phyloP scores from a whole-genome alignment of 2,888 invertebrate species.

The Dasypolia templi region DNA sequence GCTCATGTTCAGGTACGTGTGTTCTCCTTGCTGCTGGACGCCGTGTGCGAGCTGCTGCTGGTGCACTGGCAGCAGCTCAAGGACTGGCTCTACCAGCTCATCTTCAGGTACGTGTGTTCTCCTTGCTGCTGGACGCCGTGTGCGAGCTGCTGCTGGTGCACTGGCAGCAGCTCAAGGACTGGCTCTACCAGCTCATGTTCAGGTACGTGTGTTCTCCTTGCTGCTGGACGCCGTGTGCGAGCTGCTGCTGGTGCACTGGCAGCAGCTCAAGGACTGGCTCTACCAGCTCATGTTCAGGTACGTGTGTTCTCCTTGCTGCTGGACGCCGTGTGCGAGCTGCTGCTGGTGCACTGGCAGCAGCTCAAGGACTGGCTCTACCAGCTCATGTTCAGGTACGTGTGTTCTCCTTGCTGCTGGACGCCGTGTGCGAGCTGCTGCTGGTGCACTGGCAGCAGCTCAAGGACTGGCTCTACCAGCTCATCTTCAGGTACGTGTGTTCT shows the following conservation, averaged over 20 bases:
- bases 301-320: slow-evolving; percentile 96
- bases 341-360: slow-evolving; percentile 96
- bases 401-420: slow-evolving; percentile 97
- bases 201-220: slow-evolving; percentile 95
- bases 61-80: slow-evolving; percentile 96
- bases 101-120: slow-evolving; percentile 95
- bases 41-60: slow-evolving; percentile 96
- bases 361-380: slow-evolving; percentile 98
- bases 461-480: slow-evolving; percentile 98
- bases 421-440: slow-evolving; percentile 96
- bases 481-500: slow-evolving; percentile 95
- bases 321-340: slow-evolving; percentile 97
- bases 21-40: slow-evolving; percentile 97
- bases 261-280: slow-evolving; percentile 97
- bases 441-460: slow-evolving; percentile 96
- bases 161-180: slow-evolving; percentile 96
- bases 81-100: slow-evolving; percentile 98
- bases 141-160: slow-evolving; percentile 97
- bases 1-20: slow-evolving; percentile 94
- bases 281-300: slow-evolving; percentile 96
- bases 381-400: slow-evolving; percentile 94
- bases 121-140: slow-evolving; percentile 97
- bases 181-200: slow-evolving; percentile 97
- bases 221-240: slow-evolving; percentile 98
- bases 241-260: slow-evolving; percentile 95